Percentiles rank a stretch among this genome's conserved stretches.
Conservation (phyloP, 1,140 invertebrate species). For the Patella vulgata region DNA sequence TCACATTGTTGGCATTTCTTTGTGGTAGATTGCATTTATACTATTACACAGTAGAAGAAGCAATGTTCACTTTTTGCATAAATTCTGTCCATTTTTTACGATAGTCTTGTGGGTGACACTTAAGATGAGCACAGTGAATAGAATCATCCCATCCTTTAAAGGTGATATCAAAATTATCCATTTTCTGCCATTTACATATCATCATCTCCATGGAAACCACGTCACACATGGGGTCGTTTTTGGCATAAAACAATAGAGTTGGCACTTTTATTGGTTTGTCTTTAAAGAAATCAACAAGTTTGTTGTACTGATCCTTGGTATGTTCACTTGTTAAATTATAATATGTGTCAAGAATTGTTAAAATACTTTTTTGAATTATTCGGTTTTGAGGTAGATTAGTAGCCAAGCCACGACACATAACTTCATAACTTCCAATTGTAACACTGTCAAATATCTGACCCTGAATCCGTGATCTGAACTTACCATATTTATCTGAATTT, state of each 20-base stretch:
- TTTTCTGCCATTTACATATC: conserved; percentile 11
- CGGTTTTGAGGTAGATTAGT: conserved; percentile 18
- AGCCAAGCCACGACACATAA: conserved; percentile 36
- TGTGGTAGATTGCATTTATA: too few species aligned
- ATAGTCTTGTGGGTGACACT: conserved; percentile 35
- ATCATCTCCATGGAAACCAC: conserved; percentile 17
- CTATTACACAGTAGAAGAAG: too few species aligned
- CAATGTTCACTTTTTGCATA: conserved; percentile 23
- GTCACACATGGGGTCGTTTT: conserved; percentile 42
- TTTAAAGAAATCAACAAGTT: conserved; percentile 27
- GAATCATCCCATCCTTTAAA: conserved; percentile 34
- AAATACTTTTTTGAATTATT: conserved; percentile 14
- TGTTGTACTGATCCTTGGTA: conserved; percentile 33
- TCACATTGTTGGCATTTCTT: too few species aligned
- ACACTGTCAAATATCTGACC: conserved; percentile 47
- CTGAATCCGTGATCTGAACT: conserved; percentile 27
- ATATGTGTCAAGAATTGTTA: conserved; percentile 20
- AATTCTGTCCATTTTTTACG: conserved; percentile 17
- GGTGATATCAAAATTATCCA: conserved; percentile 17
- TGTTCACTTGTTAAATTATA: conserved; percentile 27
- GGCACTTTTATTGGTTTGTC: conserved; percentile 28
- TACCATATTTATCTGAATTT: conserved; percentile 12
- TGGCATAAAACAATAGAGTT: conserved; percentile 30
- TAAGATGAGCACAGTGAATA: conserved; percentile 40
- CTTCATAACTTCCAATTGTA: conserved; percentile 36